phyloP scores from a whole-genome alignment of 1,140 invertebrate species.

The Laupala kohalensis region DNA sequence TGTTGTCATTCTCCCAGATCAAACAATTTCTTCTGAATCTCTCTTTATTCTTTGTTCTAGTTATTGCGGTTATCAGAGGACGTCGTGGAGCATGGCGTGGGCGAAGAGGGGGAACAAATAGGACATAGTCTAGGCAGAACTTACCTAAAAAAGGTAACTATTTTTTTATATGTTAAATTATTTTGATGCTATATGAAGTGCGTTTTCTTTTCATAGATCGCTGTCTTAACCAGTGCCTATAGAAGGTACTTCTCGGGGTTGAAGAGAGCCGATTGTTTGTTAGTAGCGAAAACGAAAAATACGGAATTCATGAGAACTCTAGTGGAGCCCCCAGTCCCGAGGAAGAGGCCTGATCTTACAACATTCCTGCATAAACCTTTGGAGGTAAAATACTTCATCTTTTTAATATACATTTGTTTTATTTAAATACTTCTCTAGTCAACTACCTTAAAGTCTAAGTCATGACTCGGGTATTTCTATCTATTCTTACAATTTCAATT shows the following conservation, averaged over 20 bases:
- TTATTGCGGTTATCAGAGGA: slow-evolving; percentile 64
- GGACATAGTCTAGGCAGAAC: slow-evolving; percentile 47
- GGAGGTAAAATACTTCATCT: slow-evolving; percentile 33
- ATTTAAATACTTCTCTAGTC: too few relatives aligned
- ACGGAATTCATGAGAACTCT: slow-evolving; percentile 54
- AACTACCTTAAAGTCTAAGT: too few relatives aligned
- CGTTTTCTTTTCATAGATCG: slow-evolving; percentile 25
- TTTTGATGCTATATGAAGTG: too few relatives aligned
- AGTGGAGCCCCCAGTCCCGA: slow-evolving; percentile 59
- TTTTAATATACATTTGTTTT: too few relatives aligned
- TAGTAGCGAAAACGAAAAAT: slow-evolving; percentile 46
- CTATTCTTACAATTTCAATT: too few relatives aligned
- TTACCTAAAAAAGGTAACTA: slow-evolving; percentile 47
- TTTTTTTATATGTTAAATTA: too few relatives aligned
- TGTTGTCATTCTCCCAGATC: too few relatives aligned
- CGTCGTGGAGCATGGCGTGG: slow-evolving; percentile 47
- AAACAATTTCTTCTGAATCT: too few relatives aligned
- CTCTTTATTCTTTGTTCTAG: slow-evolving; percentile 23
- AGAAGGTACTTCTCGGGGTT: slow-evolving; percentile 67
- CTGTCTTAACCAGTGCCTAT: slow-evolving; percentile 56
- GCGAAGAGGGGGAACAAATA: slow-evolving; percentile 54
- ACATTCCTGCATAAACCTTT: slow-evolving; percentile 64
- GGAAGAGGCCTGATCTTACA: slow-evolving; percentile 65
- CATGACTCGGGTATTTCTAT: too few relatives aligned
- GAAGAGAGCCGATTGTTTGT: slow-evolving; percentile 64